These are phyloP conservation scores for Mayetiola destructor DNA, from an alignment of 2,888 invertebrate genomes.

Conservation along the genomic window DNA sequence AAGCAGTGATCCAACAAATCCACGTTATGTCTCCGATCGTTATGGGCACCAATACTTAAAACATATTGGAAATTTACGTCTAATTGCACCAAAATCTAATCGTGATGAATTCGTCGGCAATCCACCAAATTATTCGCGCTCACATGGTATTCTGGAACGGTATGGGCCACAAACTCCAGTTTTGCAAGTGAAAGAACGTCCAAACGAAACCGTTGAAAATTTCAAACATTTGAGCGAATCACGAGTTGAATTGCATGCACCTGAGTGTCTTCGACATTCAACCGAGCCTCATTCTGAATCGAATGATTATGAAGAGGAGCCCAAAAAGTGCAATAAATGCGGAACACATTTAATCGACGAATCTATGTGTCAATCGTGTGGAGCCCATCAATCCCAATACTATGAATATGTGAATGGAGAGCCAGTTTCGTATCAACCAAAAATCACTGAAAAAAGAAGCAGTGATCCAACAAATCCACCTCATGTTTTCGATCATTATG, in stretches of 20 bases:
- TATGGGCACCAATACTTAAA: constrained; percentile 27
- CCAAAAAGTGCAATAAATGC: background rate
- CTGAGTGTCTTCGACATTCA: no score
- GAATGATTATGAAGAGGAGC: background rate
- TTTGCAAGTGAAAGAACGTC: no score
- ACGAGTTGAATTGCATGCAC: background rate
- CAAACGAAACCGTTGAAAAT: no score
- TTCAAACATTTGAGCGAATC: background rate
- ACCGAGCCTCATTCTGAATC: no score
- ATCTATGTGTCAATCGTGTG: background rate
- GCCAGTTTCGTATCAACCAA: background rate
- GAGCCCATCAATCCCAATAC: background rate
- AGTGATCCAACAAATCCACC: background rate
- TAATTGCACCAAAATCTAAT: background rate
- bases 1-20: background rate
- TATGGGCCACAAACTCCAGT: no score
- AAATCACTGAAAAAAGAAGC: background rate
- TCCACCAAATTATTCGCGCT: no score
- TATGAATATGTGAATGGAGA: background rate
- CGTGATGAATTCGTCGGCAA: no score
- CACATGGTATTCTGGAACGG: no score
- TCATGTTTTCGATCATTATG: constrained; percentile 23
- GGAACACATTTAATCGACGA: background rate
- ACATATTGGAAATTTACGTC: constrained; percentile 23
- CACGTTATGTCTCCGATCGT: constrained; percentile 21